Conservation (phyloP, 2,888 invertebrate species). For the Auanema sp. region DNA sequence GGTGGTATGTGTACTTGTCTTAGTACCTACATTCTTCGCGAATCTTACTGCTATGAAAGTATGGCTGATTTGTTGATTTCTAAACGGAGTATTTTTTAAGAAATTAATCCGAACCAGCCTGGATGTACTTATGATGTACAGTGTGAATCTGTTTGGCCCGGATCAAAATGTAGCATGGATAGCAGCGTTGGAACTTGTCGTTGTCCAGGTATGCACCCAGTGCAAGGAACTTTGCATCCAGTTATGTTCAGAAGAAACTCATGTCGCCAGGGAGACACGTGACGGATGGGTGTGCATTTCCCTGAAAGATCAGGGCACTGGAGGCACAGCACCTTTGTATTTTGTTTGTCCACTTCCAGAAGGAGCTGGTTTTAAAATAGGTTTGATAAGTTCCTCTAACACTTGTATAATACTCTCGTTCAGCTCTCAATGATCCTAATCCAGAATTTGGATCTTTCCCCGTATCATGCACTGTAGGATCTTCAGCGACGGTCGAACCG, state of each 20-base stretch:
- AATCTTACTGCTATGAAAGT: slow-evolving; percentile 53
- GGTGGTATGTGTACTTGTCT: slow-evolving; percentile 45
- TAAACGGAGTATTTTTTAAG: slow-evolving; percentile 26
- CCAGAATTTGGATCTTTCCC: slow-evolving; percentile 45
- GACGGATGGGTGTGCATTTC: slow-evolving; percentile 56
- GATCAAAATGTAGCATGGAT: slow-evolving; percentile 48
- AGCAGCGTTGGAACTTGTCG: slow-evolving; percentile 48
- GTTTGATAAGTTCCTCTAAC: not conserved
- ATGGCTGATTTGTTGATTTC: slow-evolving; percentile 5
- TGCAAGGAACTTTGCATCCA: slow-evolving; percentile 15
- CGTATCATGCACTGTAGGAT: slow-evolving; percentile 49
- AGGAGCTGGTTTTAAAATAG: slow-evolving; percentile 50
- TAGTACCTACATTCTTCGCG: slow-evolving; percentile 45
- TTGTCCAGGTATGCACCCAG: slow-evolving; percentile 32
- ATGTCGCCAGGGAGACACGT: slow-evolving; percentile 48
- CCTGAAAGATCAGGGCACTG: slow-evolving; percentile 39
- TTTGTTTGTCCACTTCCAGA: slow-evolving; percentile 52
- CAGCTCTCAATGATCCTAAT: slow-evolving; percentile 43
- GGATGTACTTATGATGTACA: slow-evolving; percentile 52
- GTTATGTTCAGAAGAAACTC: slow-evolving; percentile 39
- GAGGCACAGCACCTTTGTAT: slow-evolving; percentile 42
- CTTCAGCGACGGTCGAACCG: slow-evolving; percentile 44
- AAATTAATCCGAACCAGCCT: slow-evolving; percentile 53
- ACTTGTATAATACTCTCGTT: not conserved
- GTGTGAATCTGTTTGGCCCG: slow-evolving; percentile 53